Evolutionary conservation across 2,888 invertebrate species (phyloP), one percentile per base, ranked within the genome.

Genomic region (Ellobium chinense): DNA sequence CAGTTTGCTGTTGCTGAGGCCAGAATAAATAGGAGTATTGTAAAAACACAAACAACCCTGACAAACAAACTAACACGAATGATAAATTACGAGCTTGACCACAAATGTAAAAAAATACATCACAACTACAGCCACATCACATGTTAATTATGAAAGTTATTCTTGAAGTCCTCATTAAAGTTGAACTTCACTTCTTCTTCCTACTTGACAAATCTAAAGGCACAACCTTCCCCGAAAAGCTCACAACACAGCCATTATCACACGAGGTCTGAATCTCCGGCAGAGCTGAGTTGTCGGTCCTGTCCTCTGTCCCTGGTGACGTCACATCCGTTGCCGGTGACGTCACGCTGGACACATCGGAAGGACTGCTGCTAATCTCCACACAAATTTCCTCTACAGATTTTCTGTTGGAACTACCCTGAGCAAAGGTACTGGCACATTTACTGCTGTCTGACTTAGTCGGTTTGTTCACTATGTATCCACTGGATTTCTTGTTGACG

Each of bases 281-380:
- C 54, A 83, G 31, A 1, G 69, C 69, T 1, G 72, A 68, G 36
- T 62, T 66, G 65, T 83, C 76, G 21, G 82, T 68, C 5, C 83
- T 77, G 69, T 83, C 83, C 37, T 83, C 83, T 2, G 82, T 82
- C 12, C 83, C 83, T 21, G 83, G 83, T 1, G 83, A 83, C 18
- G 83, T 83, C 29, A 81, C 83, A 36, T 82, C 82, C 2, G 83
- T 46, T 7, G 74, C 74, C 36, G 80, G 80, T 34, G 75, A 80
- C 24, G 80, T 80, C 54, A 75, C 68, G 37, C 75, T 80, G 31
- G 69, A 69, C 36, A 81, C 75, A 4, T 75, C 70, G 24, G 66
- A 63, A 21, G 76, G 69, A 18, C 81, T 77, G 29, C 68, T 73
- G 54, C 63, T 69, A 36, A 81, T 78, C 62, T 83, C 83, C 31